phyloP scores from a whole-genome alignment of 2,888 invertebrate genomes.

The Ophion ellenae region DNA sequence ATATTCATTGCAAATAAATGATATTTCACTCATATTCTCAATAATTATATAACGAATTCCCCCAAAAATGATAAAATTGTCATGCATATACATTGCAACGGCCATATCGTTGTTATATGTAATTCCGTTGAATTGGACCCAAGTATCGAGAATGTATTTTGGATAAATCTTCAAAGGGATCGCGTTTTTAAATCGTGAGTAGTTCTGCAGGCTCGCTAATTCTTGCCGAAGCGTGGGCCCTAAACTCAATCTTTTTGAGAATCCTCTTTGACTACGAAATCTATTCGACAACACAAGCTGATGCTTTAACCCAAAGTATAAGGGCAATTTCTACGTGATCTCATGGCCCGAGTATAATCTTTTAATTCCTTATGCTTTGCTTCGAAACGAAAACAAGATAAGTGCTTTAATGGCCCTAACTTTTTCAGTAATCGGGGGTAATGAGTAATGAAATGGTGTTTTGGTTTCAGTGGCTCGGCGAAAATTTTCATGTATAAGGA shows the following conservation, averaged over 20 bases:
- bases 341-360: slow-evolving; percentile 16
- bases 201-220: not conserved
- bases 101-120: slow-evolving; percentile 6
- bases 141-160: not conserved
- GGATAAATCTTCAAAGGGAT: not conserved
- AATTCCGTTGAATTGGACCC: slow-evolving; percentile 3
- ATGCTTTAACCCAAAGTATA: slow-evolving; percentile 32
- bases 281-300: slow-evolving; percentile 38
- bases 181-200: not conserved
- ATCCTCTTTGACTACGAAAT: slow-evolving; percentile 34
- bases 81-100: slow-evolving; percentile 1
- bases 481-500: slow-evolving; percentile 51
- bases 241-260: slow-evolving; percentile 11
- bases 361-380: slow-evolving; percentile 64
- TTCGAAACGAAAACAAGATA: slow-evolving; percentile 64
- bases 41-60: slow-evolving; percentile 8
- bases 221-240: slow-evolving; percentile 4
- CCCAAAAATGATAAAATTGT: slow-evolving; percentile 22
- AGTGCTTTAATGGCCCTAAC: slow-evolving; percentile 57
- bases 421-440: slow-evolving; percentile 51
- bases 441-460: slow-evolving; percentile 62
- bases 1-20: slow-evolving; percentile 1
- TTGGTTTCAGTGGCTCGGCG: slow-evolving; percentile 54
- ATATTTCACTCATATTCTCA: slow-evolving; percentile 11
- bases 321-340: slow-evolving; percentile 32